Percentiles rank a stretch among this genome's conserved stretches.
These are phyloP conservation scores for Cromileptes altivelis DNA, from an alignment of 2,113 vertebrate genomes.

Conservation along the genomic window DNA sequence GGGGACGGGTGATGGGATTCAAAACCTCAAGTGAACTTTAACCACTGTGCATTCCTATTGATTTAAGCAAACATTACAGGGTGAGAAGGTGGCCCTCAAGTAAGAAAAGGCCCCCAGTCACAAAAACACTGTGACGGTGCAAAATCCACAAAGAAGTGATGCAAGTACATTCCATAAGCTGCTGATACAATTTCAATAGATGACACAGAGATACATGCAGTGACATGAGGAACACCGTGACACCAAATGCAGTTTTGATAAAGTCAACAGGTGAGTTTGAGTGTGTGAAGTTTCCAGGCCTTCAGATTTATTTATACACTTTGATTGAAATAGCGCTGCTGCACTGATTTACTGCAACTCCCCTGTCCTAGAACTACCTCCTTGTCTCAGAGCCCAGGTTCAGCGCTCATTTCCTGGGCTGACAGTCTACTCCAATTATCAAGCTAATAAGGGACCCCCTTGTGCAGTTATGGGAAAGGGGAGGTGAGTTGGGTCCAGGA, in stretches of 20 bases:
- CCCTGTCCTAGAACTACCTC: constrained; percentile 54
- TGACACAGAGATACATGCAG: not conserved
- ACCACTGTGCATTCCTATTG: constrained; percentile 76
- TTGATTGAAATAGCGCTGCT: not conserved
- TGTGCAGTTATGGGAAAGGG: constrained; percentile 73
- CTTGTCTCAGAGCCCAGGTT: constrained; percentile 80
- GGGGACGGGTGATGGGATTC: constrained; percentile 49
- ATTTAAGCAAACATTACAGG: constrained; percentile 73
- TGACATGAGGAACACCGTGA: not conserved
- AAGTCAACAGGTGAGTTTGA: not conserved
- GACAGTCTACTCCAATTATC: constrained; percentile 90
- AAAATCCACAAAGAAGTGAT: constrained; percentile 38
- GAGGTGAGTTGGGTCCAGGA: constrained; percentile 77
- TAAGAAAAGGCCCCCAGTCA: constrained; percentile 14
- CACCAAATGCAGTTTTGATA: not conserved
- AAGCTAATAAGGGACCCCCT: constrained; percentile 92
- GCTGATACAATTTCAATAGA: not conserved
- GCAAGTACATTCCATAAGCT: constrained; percentile 7
- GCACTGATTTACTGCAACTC: constrained; percentile 25
- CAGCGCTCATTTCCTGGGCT: constrained; percentile 94
- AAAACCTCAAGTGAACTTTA: constrained; percentile 82
- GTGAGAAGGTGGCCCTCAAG: constrained; percentile 62
- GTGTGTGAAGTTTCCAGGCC: not conserved
- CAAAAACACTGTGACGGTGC: constrained; percentile 17
- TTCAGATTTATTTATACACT: constrained; percentile 17